Evolutionary conservation across 2,888 invertebrate species (phyloP).

Genomic region (Tetheella fluctuosa): DNA sequence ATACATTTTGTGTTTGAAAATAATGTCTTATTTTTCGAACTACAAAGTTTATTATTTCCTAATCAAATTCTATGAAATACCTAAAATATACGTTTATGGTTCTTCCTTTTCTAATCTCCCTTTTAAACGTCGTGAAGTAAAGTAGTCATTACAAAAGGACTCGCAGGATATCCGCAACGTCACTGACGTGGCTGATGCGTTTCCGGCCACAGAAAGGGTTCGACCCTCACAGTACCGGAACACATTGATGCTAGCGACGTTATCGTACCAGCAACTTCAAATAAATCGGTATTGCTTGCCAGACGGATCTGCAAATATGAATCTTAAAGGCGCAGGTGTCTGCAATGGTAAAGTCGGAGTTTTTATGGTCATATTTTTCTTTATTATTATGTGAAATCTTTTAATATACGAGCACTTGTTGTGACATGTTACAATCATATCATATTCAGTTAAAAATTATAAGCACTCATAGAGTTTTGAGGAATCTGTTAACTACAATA

Average conservation of each 20-base stretch:
- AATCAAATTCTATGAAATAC: too few species aligned
- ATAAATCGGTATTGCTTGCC: background rate
- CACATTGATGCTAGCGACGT: background rate
- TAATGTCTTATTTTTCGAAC: too few species aligned
- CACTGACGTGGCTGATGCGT: slow-evolving; percentile 3
- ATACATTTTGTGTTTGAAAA: too few species aligned
- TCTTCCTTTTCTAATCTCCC: background rate
- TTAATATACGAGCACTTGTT: too few species aligned
- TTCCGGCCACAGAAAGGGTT: slow-evolving; percentile 5
- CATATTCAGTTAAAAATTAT: too few species aligned
- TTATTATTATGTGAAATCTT: background rate
- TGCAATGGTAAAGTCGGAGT: background rate
- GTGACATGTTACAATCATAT: too few species aligned
- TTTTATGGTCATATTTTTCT: too few species aligned
- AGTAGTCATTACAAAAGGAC: background rate
- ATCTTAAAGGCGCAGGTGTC: background rate
- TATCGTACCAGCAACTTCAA: background rate
- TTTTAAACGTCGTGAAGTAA: background rate
- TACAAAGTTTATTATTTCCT: too few species aligned
- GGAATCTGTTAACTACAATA: too few species aligned
- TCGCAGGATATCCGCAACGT: background rate
- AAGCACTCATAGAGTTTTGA: too few species aligned
- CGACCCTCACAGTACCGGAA: background rate
- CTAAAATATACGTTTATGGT: background rate
- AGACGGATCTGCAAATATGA: background rate